Evolutionary conservation across 1,140 invertebrate genomes (phyloP).

Genomic region (Physella acuta): DNA sequence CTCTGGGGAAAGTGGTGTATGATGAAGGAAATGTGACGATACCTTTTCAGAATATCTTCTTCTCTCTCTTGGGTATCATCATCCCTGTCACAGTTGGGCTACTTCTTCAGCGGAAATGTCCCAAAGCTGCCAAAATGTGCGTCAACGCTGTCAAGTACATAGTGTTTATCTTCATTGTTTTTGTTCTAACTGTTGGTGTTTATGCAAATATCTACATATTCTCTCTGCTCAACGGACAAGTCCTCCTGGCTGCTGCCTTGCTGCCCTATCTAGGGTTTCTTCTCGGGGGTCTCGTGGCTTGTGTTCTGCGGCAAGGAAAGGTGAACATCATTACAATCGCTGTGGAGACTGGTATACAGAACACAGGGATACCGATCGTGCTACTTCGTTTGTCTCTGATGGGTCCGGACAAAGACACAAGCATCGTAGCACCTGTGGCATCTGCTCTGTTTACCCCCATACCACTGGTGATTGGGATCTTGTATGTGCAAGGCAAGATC

Average conservation of each 20-base stretch:
- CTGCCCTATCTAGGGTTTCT: slow-evolving; percentile 87
- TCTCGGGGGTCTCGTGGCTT: slow-evolving; percentile 65
- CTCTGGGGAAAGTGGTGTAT: slow-evolving; percentile 77
- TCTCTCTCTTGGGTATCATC: slow-evolving; percentile 75
- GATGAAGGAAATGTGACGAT: slow-evolving; percentile 62
- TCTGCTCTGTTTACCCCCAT: slow-evolving; percentile 91
- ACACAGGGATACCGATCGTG: slow-evolving; percentile 61
- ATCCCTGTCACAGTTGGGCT: slow-evolving; percentile 82
- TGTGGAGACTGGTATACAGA: slow-evolving; percentile 65
- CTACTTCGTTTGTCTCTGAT: slow-evolving; percentile 60
- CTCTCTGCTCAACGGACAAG: slow-evolving; percentile 67
- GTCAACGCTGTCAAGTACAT: slow-evolving; percentile 66
- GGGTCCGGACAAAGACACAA: slow-evolving; percentile 60
- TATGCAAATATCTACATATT: slow-evolving; percentile 91
- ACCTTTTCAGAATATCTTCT: slow-evolving; percentile 80
- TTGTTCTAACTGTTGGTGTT: slow-evolving; percentile 89
- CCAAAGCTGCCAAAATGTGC: slow-evolving; percentile 55
- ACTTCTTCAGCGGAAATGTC: slow-evolving; percentile 63
- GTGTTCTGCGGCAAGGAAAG: slow-evolving; percentile 41
- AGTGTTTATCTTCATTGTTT: slow-evolving; percentile 80
- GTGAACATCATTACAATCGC: slow-evolving; percentile 61
- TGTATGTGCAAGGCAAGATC: slow-evolving; percentile 21
- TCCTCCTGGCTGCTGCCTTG: slow-evolving; percentile 77
- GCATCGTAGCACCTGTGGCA: slow-evolving; percentile 57
- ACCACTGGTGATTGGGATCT: slow-evolving; percentile 63